A percentile compares a stretch with the other conserved stretches of the same genome.
These are phyloP conservation scores for Dipus sagitta DNA, from an alignment of 2,797 vertebrate species.

Conservation along the genomic window DNA sequence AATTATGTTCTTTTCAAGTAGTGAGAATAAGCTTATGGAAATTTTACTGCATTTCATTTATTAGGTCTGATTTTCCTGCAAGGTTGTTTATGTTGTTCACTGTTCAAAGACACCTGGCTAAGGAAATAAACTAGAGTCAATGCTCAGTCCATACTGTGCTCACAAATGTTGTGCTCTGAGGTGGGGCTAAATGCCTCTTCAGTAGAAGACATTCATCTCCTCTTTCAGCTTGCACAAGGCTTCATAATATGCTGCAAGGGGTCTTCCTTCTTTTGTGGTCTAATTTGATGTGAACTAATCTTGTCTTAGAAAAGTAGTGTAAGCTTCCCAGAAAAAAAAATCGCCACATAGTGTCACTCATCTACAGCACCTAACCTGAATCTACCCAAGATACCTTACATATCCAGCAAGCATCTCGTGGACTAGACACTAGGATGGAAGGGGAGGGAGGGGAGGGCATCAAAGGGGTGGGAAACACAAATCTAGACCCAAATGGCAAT, in stretches of 20 bases:
- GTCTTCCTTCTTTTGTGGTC: not conserved
- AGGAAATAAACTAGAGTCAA: not conserved
- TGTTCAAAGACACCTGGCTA: not conserved
- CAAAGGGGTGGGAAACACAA: too few relatives aligned
- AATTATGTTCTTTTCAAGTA: not conserved
- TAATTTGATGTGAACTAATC: not conserved
- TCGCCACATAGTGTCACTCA: too few relatives aligned
- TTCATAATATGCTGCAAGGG: not conserved
- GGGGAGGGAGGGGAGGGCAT: too few relatives aligned
- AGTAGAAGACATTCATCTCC: not conserved
- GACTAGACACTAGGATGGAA: too few relatives aligned
- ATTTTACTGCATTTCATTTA: conserved; percentile 3
- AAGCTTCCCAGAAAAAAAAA: too few relatives aligned
- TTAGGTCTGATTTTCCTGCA: not conserved
- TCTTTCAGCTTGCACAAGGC: not conserved
- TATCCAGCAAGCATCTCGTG: too few relatives aligned
- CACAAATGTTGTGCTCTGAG: not conserved
- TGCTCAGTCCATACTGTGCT: not conserved
- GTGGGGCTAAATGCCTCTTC: not conserved
- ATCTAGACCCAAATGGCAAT: too few relatives aligned
- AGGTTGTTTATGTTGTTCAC: not conserved
- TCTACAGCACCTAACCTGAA: too few relatives aligned
- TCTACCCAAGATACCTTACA: too few relatives aligned
- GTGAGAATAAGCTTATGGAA: not conserved
- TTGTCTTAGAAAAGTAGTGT: not conserved